A percentile compares a stretch with the other conserved stretches of the same genome.
Evolutionary conservation across 30 jellyfish, hydroid and myxozoan species (phyloP).

Genomic region (Sanderia malayensis): DNA sequence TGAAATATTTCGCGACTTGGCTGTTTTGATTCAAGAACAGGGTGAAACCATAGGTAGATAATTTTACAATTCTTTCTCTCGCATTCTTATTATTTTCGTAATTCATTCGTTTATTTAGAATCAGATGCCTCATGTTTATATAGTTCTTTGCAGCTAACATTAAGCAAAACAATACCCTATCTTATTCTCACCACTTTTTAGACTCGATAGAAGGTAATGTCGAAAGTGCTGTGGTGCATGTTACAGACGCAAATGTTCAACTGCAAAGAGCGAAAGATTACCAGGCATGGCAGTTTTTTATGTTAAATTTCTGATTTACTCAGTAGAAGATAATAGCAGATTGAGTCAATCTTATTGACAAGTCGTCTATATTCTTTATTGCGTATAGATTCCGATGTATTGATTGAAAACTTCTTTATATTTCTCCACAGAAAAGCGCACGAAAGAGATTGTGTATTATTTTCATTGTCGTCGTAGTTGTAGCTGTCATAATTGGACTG

Average conservation of each 20-base stretch:
- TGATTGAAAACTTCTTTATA: no score
- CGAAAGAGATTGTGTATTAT: constrained; percentile 60
- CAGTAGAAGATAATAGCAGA: no score
- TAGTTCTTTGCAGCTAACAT: no score
- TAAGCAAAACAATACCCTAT: no score
- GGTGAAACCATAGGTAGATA: constrained; percentile 90
- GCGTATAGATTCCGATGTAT: no score
- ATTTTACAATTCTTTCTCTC: no score
- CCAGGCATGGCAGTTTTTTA: no score
- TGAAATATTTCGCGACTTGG: constrained; percentile 91
- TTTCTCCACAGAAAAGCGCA: constrained; percentile 62
- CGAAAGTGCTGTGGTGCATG: constrained; percentile 73
- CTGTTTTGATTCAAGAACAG: constrained; percentile 92
- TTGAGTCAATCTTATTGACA: not conserved
- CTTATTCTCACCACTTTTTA: no score
- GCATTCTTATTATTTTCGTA: no score
- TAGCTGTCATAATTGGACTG: constrained; percentile 58
- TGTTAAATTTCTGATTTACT: no score
- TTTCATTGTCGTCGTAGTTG: constrained; percentile 37
- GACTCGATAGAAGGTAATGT: constrained; percentile 84
- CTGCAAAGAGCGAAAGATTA: constrained; percentile 72
- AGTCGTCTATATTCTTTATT: not conserved
- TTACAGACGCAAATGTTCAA: constrained; percentile 65
- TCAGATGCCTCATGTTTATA: no score
- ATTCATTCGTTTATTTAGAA: no score